phyloP scores from a whole-genome alignment of 2,888 invertebrate species.

The Diarsia dahlii region DNA sequence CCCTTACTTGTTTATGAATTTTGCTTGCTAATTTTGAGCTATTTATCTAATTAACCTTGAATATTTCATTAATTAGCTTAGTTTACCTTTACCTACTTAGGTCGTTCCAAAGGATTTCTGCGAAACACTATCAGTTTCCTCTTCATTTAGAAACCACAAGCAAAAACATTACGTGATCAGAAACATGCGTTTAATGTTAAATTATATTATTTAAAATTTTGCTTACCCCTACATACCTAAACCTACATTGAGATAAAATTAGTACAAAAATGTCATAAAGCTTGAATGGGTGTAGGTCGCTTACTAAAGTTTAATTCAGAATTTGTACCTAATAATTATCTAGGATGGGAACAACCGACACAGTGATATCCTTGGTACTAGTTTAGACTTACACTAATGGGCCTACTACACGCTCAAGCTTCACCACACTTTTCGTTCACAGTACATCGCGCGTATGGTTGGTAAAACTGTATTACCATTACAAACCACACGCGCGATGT shows the following conservation, averaged over 20 bases:
- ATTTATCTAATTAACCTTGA: neutral
- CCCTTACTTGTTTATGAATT: conserved; percentile 12
- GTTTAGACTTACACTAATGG: no score
- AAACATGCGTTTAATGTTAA: neutral
- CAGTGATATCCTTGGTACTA: neutral
- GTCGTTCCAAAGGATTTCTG: neutral
- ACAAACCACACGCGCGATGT: no score
- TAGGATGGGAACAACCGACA: neutral
- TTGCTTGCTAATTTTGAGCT: neutral
- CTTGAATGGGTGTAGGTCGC: neutral
- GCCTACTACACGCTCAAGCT: no score
- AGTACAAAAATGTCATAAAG: neutral
- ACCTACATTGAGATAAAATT: no score
- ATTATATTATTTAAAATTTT: no score
- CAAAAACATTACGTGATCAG: neutral
- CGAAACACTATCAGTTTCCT: neutral
- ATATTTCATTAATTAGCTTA: neutral
- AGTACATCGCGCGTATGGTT: no score
- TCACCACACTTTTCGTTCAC: no score
- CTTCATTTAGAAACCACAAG: neutral
- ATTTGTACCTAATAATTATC: neutral
- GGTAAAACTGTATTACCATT: no score
- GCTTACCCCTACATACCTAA: no score
- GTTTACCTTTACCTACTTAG: neutral
- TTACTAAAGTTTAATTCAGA: neutral